These are phyloP conservation scores for Bursaphelenchus okinawaensis DNA, from an alignment of 2,888 invertebrate species.

Conservation along the genomic window DNA sequence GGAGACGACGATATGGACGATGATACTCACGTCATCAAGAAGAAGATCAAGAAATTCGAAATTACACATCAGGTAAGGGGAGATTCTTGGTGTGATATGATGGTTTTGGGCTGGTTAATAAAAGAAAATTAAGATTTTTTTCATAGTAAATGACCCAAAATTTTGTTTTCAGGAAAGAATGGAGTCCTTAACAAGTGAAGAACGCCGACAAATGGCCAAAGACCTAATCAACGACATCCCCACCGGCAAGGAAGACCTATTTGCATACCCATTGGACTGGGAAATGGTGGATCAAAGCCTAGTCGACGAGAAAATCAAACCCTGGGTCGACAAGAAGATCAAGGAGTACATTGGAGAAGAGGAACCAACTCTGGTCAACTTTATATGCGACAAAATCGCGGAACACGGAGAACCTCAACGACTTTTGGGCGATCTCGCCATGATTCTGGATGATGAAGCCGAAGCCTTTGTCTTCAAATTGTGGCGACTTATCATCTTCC, in stretches of 20 bases:
- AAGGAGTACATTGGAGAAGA: slow-evolving; percentile 97
- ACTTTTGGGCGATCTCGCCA: slow-evolving; percentile 94
- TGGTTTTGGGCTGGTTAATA: slow-evolving; percentile 1
- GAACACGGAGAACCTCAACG: slow-evolving; percentile 85
- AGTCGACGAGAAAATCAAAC: slow-evolving; percentile 92
- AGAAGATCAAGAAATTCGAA: slow-evolving; percentile 51
- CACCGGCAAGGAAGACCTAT: slow-evolving; percentile 90
- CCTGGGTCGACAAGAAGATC: slow-evolving; percentile 99
- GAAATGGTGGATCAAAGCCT: slow-evolving; percentile 71
- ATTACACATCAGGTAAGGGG: slow-evolving; percentile 34
- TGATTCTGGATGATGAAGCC: slow-evolving; percentile 99
- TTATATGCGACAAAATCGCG: slow-evolving; percentile 95
- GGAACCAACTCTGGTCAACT: slow-evolving; percentile 91
- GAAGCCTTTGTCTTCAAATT: slow-evolving; percentile 99
- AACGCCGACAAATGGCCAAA: slow-evolving; percentile 91
- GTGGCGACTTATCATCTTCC: slow-evolving; percentile 98
- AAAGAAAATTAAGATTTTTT: slow-evolving; percentile 51
- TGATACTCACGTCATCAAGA: slow-evolving; percentile 34
- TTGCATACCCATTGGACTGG: slow-evolving; percentile 89
- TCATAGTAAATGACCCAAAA: slow-evolving; percentile 38
- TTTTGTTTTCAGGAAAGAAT: slow-evolving; percentile 37
- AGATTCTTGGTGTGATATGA: not conserved
- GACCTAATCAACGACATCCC: slow-evolving; percentile 96
- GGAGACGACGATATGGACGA: slow-evolving; percentile 49
- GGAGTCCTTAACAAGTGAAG: slow-evolving; percentile 64